Percentiles rank a stretch among this genome's conserved stretches.
phyloP scores from a whole-genome alignment of 2,888 invertebrate genomes.

The Heliconius ethilla region DNA sequence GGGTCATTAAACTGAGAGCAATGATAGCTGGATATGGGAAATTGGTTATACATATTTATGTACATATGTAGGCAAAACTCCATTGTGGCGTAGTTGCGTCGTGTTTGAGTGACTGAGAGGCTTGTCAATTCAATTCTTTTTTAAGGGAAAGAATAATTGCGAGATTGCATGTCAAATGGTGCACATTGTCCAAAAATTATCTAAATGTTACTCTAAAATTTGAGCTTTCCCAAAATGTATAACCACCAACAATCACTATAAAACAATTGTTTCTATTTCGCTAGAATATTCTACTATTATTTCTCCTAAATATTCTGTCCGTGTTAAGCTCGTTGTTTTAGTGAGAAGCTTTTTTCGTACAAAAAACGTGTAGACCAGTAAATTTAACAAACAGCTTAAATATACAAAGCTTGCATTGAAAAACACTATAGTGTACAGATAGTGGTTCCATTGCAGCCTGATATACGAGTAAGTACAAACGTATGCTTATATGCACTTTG shows the following conservation, averaged over 20 bases:
- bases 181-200: no score
- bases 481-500: neutral
- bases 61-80: neutral
- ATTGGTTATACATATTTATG: neutral
- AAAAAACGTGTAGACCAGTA: constrained; percentile 8
- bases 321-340: neutral
- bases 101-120: neutral
- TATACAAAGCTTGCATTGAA: neutral
- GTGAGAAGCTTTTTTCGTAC: neutral
- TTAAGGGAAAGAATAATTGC: neutral
- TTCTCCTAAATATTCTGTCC: neutral
- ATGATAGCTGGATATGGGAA: neutral
- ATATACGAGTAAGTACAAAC: neutral
- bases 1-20: neutral
- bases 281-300: neutral
- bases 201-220: neutral
- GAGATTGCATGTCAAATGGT: no score
- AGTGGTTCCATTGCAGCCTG: neutral
- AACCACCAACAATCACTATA: neutral
- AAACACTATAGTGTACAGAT: neutral
- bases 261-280: neutral
- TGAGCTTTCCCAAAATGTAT: neutral
- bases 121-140: neutral
- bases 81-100: neutral
- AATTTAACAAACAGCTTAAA: constrained; percentile 5